Evolutionary conservation across 2,113 vertebrate species (phyloP).

Genomic region (Cynocephalus volans): DNA sequence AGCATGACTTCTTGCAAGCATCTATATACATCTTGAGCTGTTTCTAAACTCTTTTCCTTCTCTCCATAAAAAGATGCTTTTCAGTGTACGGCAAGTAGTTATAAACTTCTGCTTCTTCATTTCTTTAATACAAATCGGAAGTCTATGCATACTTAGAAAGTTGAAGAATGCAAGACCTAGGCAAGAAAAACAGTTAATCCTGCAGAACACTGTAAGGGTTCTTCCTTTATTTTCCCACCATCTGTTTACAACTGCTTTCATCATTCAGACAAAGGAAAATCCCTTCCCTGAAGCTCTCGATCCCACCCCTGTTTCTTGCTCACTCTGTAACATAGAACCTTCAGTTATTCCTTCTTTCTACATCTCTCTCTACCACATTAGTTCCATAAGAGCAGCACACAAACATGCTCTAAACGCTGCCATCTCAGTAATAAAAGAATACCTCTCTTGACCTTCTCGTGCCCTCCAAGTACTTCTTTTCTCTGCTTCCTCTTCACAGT

Average conservation of each 20-base stretch:
- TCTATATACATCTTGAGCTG: not conserved
- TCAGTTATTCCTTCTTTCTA: not conserved
- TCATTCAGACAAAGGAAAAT: not conserved
- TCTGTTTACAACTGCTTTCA: not conserved
- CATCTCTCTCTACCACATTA: not conserved
- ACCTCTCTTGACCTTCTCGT: not conserved
- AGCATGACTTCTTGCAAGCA: conserved; percentile 9
- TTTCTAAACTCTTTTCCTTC: conserved; percentile 34
- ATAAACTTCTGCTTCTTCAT: not conserved
- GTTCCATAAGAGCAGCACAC: not conserved
- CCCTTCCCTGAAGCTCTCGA: not conserved
- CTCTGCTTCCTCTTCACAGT: not conserved
- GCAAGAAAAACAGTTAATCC: not conserved
- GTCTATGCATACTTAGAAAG: conserved; percentile 26
- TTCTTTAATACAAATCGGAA: not conserved
- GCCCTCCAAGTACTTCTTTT: not conserved
- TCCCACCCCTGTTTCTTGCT: not conserved
- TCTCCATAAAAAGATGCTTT: conserved; percentile 7
- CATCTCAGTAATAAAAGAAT: not conserved
- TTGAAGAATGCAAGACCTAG: not conserved
- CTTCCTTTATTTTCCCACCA: conserved; percentile 18
- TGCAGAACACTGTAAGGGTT: not conserved
- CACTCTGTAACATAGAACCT: not conserved
- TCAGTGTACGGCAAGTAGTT: not conserved
- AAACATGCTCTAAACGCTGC: not conserved